Conservation (phyloP, 2,888 invertebrate genomes). For the Meghimatium bilineatum region DNA sequence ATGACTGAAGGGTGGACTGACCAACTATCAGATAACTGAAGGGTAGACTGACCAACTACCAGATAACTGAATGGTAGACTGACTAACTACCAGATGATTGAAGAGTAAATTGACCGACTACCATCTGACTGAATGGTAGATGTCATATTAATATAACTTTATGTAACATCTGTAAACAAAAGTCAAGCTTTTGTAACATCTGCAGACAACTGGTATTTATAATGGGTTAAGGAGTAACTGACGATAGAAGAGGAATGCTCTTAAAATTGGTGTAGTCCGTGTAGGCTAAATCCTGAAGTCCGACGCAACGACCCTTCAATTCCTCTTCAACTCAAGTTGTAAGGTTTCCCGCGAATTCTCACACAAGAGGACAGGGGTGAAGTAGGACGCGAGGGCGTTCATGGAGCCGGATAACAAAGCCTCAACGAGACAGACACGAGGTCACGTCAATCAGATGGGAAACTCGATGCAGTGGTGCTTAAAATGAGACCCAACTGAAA, state of each 20-base stretch:
- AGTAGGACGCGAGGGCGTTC: constrained; percentile 19
- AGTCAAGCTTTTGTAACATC: neutral
- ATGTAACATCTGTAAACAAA: neutral
- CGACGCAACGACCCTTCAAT: neutral
- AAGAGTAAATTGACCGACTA: no score
- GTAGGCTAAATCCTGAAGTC: neutral
- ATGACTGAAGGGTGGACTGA: no score
- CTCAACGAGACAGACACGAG: constrained; percentile 34
- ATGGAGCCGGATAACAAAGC: constrained; percentile 34
- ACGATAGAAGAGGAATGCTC: no score
- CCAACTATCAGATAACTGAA: no score
- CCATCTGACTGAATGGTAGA: no score
- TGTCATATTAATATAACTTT: no score
- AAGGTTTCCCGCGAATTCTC: neutral
- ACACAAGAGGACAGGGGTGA: neutral
- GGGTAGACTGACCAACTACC: no score
- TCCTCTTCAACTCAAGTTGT: neutral
- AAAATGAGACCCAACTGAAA: constrained; percentile 30
- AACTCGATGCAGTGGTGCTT: constrained; percentile 28
- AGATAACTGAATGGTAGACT: no score
- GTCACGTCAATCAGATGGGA: constrained; percentile 26
- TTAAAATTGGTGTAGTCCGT: neutral
- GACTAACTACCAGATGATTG: no score
- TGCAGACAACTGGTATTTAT: neutral
- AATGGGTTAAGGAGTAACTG: no score